Base-by-base conservation (phyloP, 2,113 vertebrate species). In the Perccottus glenii region DNA sequence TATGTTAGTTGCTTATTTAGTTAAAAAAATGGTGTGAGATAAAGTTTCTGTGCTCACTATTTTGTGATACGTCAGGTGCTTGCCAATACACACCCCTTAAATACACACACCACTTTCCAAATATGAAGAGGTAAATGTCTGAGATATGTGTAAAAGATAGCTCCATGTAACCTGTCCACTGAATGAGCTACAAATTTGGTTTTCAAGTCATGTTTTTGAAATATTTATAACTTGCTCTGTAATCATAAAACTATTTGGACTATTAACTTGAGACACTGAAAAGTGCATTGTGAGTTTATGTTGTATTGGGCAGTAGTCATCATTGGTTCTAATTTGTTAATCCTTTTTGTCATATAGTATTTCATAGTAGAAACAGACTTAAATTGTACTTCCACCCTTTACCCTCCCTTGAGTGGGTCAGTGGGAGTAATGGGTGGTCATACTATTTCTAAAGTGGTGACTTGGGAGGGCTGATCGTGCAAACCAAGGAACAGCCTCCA, bases 121-220 rank as follows among this genome's bases (percentile, higher is more conserved):
- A 77, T 60, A 38, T 63, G 68, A 80, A 75, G 60, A 64, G 38
- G 58, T 73, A 62, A 67, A 72, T 56, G 56, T 77, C 67, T 72
- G 60, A 60, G 64, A 75, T 72, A 56, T 85, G 84, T 59, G 90
- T 85, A 73, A 87, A 82, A 63, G 75, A 71, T 27, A 27, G 19
- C 19, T 27, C 19, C 19, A 27, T 27, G 19, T 27, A 27, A 27
- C 19, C 3, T 27, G 19, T 3, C 19, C 19, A 27, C 19, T 27
- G 19, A 27, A 27, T 27, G 3, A 43, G 7, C 42, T 43, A 11
- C 10, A 43, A 6, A 43, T 43, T 6, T 43, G 10, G 1, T 43
- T 43, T 43, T 43, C 42, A 43, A 8, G 42, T 43, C 3, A 27
- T 27, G 19, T 27, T 27, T 27, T 27, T 27, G 19, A 27, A 27